These are phyloP conservation scores for Notoglanidium macrostoma DNA, from an alignment of 2,797 vertebrate species.

Conservation along the genomic window DNA sequence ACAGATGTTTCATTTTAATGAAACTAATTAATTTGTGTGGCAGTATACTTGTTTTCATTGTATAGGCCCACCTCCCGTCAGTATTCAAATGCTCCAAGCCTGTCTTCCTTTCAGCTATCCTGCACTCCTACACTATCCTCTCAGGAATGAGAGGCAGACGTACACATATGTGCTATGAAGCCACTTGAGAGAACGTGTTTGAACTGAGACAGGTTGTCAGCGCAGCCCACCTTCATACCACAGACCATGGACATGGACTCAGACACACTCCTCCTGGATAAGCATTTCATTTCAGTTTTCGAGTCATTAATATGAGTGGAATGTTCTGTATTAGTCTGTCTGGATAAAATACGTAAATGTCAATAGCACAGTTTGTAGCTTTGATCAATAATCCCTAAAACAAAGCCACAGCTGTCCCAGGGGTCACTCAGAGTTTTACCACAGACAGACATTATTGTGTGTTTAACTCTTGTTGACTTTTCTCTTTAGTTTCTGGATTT, in stretches of 20 bases:
- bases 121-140: slow-evolving; percentile 29
- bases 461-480: neutral
- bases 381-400: slow-evolving; percentile 22
- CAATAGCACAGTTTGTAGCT: slow-evolving; percentile 17
- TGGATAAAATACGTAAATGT: slow-evolving; percentile 1
- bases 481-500: neutral
- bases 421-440: slow-evolving; percentile 5
- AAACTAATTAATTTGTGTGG: slow-evolving; percentile 35
- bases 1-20: slow-evolving; percentile 41
- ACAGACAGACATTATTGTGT: neutral
- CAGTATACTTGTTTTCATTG: slow-evolving; percentile 15
- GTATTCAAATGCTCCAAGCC: slow-evolving; percentile 29
- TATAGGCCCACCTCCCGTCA: slow-evolving; percentile 19
- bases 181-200: slow-evolving; percentile 46
- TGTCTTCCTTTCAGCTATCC: slow-evolving; percentile 24
- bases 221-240: slow-evolving; percentile 32
- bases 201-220: slow-evolving; percentile 53
- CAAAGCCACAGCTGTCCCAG: neutral
- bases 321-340: slow-evolving; percentile 1
- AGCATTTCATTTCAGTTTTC: neutral
- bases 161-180: slow-evolving; percentile 36
- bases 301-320: neutral
- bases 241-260: slow-evolving; percentile 20
- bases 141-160: slow-evolving; percentile 34
- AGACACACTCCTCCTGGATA: slow-evolving; percentile 11